phyloP scores from a whole-genome alignment of 2,888 invertebrate species.

The Monochamus alternatus region DNA sequence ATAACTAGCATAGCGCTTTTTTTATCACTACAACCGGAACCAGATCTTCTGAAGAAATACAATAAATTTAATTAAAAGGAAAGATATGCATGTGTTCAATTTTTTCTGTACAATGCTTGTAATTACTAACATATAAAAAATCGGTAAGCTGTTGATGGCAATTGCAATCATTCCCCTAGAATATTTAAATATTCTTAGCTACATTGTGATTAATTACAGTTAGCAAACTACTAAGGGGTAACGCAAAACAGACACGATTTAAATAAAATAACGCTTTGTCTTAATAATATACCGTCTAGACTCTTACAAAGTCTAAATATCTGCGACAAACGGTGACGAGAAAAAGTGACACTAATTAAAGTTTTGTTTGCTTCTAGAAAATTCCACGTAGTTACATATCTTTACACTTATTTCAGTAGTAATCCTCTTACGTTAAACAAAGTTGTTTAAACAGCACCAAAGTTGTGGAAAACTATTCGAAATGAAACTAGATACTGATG shows the following conservation, averaged over 20 bases:
- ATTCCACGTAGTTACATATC: background rate
- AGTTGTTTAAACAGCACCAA: background rate
- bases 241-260: background rate
- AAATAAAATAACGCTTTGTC: background rate
- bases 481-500: background rate
- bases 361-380: background rate
- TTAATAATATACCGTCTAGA: background rate
- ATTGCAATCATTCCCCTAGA: no score
- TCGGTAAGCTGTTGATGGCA: no score
- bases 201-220: background rate
- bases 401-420: background rate
- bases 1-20: no score
- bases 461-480: background rate
- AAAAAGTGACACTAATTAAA: background rate
- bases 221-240: background rate
- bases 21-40: no score
- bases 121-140: no score
- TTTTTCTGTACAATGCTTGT: no score
- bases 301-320: background rate
- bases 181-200: no score
- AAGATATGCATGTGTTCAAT: no score
- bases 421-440: background rate
- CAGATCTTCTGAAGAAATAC: no score
- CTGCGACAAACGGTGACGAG: background rate
- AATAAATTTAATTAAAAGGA: no score